phyloP scores from a whole-genome alignment of 1,140 invertebrate species.

The Cyclina sinensis region DNA sequence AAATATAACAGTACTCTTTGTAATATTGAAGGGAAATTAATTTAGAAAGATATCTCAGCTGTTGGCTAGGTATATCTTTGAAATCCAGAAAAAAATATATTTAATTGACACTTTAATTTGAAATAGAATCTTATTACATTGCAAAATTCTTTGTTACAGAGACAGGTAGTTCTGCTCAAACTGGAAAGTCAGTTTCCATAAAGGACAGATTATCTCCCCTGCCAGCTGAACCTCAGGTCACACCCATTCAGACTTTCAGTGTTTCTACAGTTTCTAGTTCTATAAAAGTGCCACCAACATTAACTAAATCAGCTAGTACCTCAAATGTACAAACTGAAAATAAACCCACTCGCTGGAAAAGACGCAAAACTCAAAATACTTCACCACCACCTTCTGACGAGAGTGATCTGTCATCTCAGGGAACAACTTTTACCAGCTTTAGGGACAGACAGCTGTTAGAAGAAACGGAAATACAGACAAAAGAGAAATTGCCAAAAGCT shows the following conservation, averaged over 20 bases:
- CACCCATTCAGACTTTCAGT: not conserved
- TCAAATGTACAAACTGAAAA: slow-evolving; percentile 4
- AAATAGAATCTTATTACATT: too few species aligned
- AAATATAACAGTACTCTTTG: too few species aligned
- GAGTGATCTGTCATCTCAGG: slow-evolving; percentile 1
- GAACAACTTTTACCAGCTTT: not conserved
- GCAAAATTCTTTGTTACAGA: slow-evolving; percentile 6
- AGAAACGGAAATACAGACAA: not conserved
- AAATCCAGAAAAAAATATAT: too few species aligned
- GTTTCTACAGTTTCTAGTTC: not conserved
- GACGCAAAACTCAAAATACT: slow-evolving; percentile 8
- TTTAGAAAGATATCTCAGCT: too few species aligned
- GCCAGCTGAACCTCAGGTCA: not conserved
- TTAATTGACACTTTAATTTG: too few species aligned
- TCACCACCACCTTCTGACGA: not conserved
- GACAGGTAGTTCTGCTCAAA: not conserved
- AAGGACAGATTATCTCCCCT: slow-evolving; percentile 21
- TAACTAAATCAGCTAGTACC: not conserved
- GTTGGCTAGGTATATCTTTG: too few species aligned
- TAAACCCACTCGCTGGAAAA: slow-evolving; percentile 53
- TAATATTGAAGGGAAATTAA: too few species aligned
- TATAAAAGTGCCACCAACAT: slow-evolving; percentile 8
- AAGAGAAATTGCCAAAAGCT: not conserved
- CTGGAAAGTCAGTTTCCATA: not conserved
- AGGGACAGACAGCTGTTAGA: not conserved